phyloP scores from a whole-genome alignment of 2,888 invertebrate genomes.

The Torymus tubicola region DNA sequence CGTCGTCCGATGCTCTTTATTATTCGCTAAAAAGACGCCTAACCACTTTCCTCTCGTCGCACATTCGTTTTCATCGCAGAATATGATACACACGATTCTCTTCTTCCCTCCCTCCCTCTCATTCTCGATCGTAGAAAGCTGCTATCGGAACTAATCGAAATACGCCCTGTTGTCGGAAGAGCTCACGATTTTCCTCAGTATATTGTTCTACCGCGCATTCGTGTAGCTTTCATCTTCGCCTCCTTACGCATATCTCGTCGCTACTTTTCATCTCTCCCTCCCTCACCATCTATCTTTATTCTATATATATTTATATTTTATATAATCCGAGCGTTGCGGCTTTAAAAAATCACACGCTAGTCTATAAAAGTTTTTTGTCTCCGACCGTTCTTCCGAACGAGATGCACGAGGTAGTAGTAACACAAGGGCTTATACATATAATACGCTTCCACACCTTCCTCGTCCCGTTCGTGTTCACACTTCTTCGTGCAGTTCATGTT shows the following conservation, averaged over 20 bases:
- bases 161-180: slow-evolving; percentile 28
- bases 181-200: slow-evolving; percentile 29
- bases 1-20: neutral
- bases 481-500: too few relatives aligned
- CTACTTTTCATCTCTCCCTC: too few relatives aligned
- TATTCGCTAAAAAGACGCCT: neutral
- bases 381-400: slow-evolving; percentile 27
- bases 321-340: slow-evolving; percentile 46
- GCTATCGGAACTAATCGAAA: slow-evolving; percentile 40
- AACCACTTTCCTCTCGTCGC: slow-evolving; percentile 1
- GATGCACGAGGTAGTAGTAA: slow-evolving; percentile 12
- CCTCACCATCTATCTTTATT: neutral
- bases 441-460: neutral
- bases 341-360: slow-evolving; percentile 58
- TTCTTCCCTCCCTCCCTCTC: slow-evolving; percentile 21
- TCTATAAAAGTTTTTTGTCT: slow-evolving; percentile 56
- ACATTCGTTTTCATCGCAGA: too few relatives aligned
- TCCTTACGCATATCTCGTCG: neutral
- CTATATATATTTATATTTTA: slow-evolving; percentile 37
- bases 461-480: neutral
- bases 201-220: neutral
- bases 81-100: neutral
- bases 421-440: neutral
- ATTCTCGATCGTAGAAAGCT: slow-evolving; percentile 30
- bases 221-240: slow-evolving; percentile 14